phyloP scores from a whole-genome alignment of 2,888 invertebrate species.

The Tenthredo notha region DNA sequence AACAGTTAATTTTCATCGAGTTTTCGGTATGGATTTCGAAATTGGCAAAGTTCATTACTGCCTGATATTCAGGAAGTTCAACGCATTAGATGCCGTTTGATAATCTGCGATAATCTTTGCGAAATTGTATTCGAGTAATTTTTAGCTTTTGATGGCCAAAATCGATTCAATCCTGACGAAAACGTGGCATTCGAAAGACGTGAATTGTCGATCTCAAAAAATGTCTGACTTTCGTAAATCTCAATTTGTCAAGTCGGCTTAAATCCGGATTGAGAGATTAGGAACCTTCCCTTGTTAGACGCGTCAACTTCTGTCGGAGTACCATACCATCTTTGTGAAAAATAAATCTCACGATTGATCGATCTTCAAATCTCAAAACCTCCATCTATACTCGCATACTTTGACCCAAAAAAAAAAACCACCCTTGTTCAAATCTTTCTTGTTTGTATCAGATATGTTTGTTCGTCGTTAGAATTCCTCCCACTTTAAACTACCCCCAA shows the following conservation, averaged over 20 bases:
- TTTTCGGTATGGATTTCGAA: not conserved
- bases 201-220: not conserved
- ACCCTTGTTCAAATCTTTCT: not conserved
- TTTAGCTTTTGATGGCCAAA: not conserved
- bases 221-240: not conserved
- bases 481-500: not conserved
- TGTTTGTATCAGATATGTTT: not conserved
- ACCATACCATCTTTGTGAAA: not conserved
- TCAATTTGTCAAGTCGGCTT: slow-evolving; percentile 4
- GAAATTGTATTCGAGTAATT: not conserved
- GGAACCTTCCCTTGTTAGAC: not conserved
- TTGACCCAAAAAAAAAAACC: not conserved
- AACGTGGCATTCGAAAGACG: not conserved
- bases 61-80: not conserved
- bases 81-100: not conserved
- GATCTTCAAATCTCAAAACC: not conserved
- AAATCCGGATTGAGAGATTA: slow-evolving; percentile 16
- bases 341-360: slow-evolving; percentile 2
- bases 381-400: not conserved
- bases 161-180: not conserved
- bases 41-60: not conserved
- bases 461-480: not conserved
- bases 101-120: not conserved
- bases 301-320: not conserved
- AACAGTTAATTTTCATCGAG: not conserved